Conservation (phyloP, 2,797 vertebrate species). For the Picus viridis region DNA sequence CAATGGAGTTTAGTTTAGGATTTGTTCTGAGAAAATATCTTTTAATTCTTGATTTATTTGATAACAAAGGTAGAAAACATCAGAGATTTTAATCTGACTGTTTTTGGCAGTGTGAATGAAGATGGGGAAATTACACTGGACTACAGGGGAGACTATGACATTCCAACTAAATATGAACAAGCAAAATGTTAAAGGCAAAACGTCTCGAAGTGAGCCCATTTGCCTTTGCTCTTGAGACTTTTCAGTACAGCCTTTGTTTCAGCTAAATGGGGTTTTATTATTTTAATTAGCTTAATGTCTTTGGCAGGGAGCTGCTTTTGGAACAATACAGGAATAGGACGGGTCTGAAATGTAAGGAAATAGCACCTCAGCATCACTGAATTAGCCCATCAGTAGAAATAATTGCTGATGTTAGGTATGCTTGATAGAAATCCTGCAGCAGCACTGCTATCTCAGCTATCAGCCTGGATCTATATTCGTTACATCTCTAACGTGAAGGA, state of each 20-base stretch:
- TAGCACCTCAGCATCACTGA: background rate
- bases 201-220: background rate
- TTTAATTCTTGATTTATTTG: background rate
- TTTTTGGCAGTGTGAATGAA: background rate
- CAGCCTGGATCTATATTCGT: slow-evolving; percentile 18
- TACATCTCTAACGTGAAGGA: slow-evolving; percentile 1
- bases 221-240: slow-evolving; percentile 28
- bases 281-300: slow-evolving; percentile 61
- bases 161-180: background rate
- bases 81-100: background rate
- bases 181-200: background rate
- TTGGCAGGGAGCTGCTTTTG: slow-evolving; percentile 31
- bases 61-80: background rate
- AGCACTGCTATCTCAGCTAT: background rate
- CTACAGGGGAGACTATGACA: background rate
- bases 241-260: slow-evolving; percentile 26
- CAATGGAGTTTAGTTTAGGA: background rate
- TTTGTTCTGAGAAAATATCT: background rate
- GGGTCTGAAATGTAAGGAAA: slow-evolving; percentile 17
- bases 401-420: slow-evolving; percentile 18
- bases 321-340: background rate
- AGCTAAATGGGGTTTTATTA: slow-evolving; percentile 44
- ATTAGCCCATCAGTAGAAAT: slow-evolving; percentile 21
- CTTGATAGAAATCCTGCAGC: slow-evolving; percentile 18
- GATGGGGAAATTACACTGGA: background rate